Base-by-base conservation (phyloP, 2,888 invertebrate species). In the Orthosia gothica region DNA sequence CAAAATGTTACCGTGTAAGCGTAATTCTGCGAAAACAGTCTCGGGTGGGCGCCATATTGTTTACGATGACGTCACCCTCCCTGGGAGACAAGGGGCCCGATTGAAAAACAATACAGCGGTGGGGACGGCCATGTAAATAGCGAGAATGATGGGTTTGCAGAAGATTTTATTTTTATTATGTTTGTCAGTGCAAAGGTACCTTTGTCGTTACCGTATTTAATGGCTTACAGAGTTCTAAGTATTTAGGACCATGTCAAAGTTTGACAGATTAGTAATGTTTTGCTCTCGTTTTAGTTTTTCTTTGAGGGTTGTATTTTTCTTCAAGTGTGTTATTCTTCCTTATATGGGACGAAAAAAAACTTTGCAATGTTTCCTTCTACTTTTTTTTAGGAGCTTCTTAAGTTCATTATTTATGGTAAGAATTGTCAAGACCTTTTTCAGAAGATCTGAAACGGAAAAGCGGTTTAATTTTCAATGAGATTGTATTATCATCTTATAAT, bases 41-140 rank as follows among this genome's bases (percentile, higher is more conserved):
- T 75, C 70, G 70, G 61, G 82, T 71, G 81, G 81, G 85, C 68
- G 90, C 89, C 89, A 90, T 90, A 85, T 89, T 89, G 84, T 86
- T 89, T 86, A 79, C 85, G 85, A 80, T 89, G 90, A 89, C 90
- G 90, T 88, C 90, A 89, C 79, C 76, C 84, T 71, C 83, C 83
- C 79, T 62, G 49, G 69, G 77, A 79, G 80, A 83, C 83, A 74
- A 79, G 83, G 81, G 77, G 74, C 74, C 70, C 86, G 88, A 90
- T 91, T 89, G 90, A 89, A 90, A 91, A 91, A 90, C 89, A 91
- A 91, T 89, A 88, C 87, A 83, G 80, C 64, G 74, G 73, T 73
- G 76, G 81, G 67, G 64, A 76, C 26, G 71, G 72, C 61, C 84
- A 82, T 87, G 85, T 81, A 87, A 87, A 87, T 82, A 87, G 73